phyloP scores from a whole-genome alignment of 2,888 invertebrate genomes.

The Syrista parreyssii region DNA sequence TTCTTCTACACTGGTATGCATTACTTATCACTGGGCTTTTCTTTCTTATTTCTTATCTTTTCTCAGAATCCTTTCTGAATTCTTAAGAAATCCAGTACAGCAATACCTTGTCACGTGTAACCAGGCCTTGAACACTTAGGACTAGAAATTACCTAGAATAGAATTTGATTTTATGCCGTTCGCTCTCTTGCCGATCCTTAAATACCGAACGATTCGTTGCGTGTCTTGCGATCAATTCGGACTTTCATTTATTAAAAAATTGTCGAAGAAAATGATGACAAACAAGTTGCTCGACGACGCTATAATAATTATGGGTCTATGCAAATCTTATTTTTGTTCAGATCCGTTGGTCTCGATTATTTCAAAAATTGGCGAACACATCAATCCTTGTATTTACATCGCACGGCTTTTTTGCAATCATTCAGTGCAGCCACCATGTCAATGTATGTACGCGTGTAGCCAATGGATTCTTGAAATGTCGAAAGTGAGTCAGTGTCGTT shows the following conservation, averaged over 20 bases:
- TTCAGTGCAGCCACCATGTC: slow-evolving; percentile 21
- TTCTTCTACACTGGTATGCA: neutral
- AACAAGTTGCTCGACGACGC: too few species aligned
- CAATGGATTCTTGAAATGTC: neutral
- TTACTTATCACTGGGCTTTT: neutral
- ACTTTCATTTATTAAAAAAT: neutral
- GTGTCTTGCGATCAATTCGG: neutral
- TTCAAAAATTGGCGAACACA: neutral
- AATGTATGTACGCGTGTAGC: slow-evolving; percentile 16
- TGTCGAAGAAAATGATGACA: neutral
- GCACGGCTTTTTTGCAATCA: neutral
- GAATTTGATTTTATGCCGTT: neutral
- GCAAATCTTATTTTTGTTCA: too few species aligned
- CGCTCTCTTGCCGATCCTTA: neutral
- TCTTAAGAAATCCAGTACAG: neutral
- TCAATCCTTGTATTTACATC: neutral
- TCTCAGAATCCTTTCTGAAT: too few species aligned
- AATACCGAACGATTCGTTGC: neutral
- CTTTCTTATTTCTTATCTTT: too few species aligned
- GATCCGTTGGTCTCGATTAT: too few species aligned
- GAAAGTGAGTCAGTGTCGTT: slow-evolving; percentile 10
- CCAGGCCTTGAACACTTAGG: neutral
- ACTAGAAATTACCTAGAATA: neutral
- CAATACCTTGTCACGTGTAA: neutral
- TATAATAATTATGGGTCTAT: too few species aligned